A percentile compares a stretch with the other conserved stretches of the same genome.
Evolutionary conservation across 1,140 invertebrate species (phyloP).

Genomic region (Eupeodes corollae): DNA sequence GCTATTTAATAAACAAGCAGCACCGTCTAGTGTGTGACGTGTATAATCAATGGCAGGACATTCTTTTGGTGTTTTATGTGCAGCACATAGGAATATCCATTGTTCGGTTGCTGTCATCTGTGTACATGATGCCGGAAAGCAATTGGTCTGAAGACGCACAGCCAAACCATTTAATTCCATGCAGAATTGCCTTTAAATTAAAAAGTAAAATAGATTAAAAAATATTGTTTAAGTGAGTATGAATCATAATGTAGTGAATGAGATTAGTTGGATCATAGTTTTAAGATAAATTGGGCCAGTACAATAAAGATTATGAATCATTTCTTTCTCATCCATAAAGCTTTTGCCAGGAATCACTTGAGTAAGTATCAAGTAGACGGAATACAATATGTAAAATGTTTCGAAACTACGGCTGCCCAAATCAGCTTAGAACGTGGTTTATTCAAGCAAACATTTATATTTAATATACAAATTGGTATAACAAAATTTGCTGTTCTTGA

Average conservation of each 20-base stretch:
- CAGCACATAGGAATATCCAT: slow-evolving; percentile 99
- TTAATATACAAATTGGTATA: too few relatives aligned
- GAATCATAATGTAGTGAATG: neutral
- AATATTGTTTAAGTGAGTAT: neutral
- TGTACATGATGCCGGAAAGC: slow-evolving; percentile 90
- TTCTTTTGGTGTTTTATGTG: slow-evolving; percentile 99
- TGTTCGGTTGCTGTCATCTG: slow-evolving; percentile 99
- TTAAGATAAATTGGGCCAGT: neutral
- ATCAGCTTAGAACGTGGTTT: too few relatives aligned
- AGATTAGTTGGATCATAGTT: too few relatives aligned
- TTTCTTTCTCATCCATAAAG: too few relatives aligned
- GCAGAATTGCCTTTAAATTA: slow-evolving; percentile 78
- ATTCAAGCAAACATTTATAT: too few relatives aligned
- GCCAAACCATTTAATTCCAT: slow-evolving; percentile 98
- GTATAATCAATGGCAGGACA: slow-evolving; percentile 99
- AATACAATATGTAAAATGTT: too few relatives aligned
- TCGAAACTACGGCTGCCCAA: too few relatives aligned
- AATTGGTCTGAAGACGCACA: slow-evolving; percentile 85
- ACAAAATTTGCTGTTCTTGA: too few relatives aligned
- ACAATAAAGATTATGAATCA: too few relatives aligned
- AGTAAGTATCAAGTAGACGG: too few relatives aligned
- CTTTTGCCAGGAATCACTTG: too few relatives aligned
- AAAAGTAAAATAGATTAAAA: too few relatives aligned
- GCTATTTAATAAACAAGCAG: slow-evolving; percentile 95
- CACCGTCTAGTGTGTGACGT: slow-evolving; percentile 96